Evolutionary conservation across 2,797 vertebrate species (phyloP), one percentile per base, ranked within the genome.

Genomic region (Rhadinocentrus ornatus): DNA sequence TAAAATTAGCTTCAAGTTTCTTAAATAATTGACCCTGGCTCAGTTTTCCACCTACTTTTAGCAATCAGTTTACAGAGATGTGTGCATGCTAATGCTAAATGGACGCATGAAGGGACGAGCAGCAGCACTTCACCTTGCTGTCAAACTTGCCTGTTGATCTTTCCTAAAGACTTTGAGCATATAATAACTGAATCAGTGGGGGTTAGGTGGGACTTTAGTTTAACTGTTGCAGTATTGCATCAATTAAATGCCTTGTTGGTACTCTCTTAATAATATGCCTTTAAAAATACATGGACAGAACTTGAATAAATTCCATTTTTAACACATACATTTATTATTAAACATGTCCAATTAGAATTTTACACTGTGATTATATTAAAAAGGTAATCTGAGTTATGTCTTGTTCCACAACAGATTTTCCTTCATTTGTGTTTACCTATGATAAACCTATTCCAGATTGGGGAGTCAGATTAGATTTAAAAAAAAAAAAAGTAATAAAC

Each of bases 11-110:
- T 88, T 83, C 77, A 41, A 71, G 75, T 89, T 91, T 69, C 77
- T 91, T 93, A 91, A 93, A 93, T 93, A 88, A 93, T 94, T 93
- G 91, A 93, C 91, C 90, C 83, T 20, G 52, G 78, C 65, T 68
- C 63, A 59, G 44, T 71, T 86, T 86, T 85, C 34, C 29, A 8
- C 67, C 80, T 73, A 75, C 66, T 76, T 83, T 85, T 79, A 87
- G 88, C 85, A 75, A 87, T 93, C 85, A 75, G 85, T 92, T 92
- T 84, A 81, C 82, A 62, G 67, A 58, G 67, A 66, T 69, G 59
- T 31, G 75, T 44, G 75, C 52, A 57, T 13, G 52, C 57, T 70
- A 26, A 78, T 77, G 79, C 71, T 85, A 81, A 83, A 84, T 68
- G 85, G 70, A 80, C 32, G 66, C 54, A 63, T 34, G 59, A n/a